A percentile compares a stretch with the other conserved stretches of the same genome.
phyloP scores from a whole-genome alignment of 2,113 vertebrate species.

The Xiphophorus maculatus region DNA sequence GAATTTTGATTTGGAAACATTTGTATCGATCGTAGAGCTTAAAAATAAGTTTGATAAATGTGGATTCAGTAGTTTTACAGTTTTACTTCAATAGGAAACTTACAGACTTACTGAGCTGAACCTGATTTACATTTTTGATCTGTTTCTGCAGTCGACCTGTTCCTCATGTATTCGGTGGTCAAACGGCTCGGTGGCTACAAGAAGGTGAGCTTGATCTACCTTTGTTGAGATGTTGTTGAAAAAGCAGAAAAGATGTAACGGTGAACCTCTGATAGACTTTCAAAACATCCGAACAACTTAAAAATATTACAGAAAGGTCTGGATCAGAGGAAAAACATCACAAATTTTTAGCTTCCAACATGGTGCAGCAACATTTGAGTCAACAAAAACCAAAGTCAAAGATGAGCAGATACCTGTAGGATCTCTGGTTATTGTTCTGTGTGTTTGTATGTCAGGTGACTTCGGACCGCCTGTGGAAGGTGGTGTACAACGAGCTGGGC shows the following conservation, averaged over 20 bases:
- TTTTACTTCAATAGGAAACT: neutral
- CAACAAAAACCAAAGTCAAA: too few species aligned
- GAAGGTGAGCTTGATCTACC: constrained; percentile 63
- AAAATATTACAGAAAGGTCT: neutral
- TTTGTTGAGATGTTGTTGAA: neutral
- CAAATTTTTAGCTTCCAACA: too few species aligned
- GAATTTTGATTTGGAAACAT: too few species aligned
- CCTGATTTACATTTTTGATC: neutral
- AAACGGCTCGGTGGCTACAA: constrained; percentile 82
- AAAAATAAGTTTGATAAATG: too few species aligned
- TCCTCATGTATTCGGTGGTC: constrained; percentile 82
- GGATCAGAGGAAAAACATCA: neutral
- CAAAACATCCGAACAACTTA: neutral
- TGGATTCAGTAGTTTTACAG: neutral
- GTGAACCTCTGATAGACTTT: neutral
- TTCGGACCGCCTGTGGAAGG: constrained; percentile 79
- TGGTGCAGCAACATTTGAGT: too few species aligned
- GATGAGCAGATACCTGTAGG: neutral
- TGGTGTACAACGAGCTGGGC: constrained; percentile 84
- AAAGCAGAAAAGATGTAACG: neutral
- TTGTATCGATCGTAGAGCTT: too few species aligned
- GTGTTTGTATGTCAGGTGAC: constrained; percentile 73
- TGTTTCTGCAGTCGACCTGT: constrained; percentile 80
- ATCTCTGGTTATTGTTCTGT: neutral
- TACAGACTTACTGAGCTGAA: neutral